phyloP scores from a whole-genome alignment of 2,888 invertebrate species.

The Patella pellucida region DNA sequence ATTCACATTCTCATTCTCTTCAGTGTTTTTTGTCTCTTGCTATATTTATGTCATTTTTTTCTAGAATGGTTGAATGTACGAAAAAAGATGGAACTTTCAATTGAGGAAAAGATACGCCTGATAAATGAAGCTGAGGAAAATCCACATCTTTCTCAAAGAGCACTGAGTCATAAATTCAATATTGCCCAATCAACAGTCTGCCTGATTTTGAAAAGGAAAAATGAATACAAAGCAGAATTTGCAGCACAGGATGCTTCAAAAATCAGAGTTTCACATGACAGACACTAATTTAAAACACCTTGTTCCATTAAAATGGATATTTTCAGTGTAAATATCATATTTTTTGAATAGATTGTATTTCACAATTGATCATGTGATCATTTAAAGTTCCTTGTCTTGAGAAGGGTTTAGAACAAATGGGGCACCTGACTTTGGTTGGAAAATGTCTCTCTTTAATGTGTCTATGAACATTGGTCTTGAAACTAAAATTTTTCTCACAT shows the following conservation, averaged over 20 bases:
- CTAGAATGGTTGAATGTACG: neutral
- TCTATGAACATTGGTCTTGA: slow-evolving; percentile 1
- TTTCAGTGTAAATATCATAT: too few relatives aligned
- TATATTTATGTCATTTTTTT: too few relatives aligned
- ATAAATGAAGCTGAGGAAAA: neutral
- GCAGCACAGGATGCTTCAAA: too few relatives aligned
- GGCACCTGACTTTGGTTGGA: neutral
- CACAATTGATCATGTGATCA: slow-evolving; percentile 4
- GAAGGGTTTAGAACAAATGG: neutral
- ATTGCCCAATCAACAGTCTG: neutral
- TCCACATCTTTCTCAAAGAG: neutral
- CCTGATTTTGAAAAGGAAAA: neutral
- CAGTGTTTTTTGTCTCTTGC: too few relatives aligned
- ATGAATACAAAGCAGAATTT: neutral
- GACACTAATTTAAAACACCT: too few relatives aligned
- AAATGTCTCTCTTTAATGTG: slow-evolving; percentile 2
- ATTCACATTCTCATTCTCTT: too few relatives aligned
- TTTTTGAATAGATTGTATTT: too few relatives aligned
- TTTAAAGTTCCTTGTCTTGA: neutral
- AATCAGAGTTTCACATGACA: too few relatives aligned
- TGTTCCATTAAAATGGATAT: too few relatives aligned
- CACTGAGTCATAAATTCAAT: neutral
- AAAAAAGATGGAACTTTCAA: neutral
- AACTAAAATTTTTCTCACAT: slow-evolving; percentile 9
- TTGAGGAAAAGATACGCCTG: neutral